Conservation (phyloP, 2,888 invertebrate genomes). For the Stenurella melanura region DNA sequence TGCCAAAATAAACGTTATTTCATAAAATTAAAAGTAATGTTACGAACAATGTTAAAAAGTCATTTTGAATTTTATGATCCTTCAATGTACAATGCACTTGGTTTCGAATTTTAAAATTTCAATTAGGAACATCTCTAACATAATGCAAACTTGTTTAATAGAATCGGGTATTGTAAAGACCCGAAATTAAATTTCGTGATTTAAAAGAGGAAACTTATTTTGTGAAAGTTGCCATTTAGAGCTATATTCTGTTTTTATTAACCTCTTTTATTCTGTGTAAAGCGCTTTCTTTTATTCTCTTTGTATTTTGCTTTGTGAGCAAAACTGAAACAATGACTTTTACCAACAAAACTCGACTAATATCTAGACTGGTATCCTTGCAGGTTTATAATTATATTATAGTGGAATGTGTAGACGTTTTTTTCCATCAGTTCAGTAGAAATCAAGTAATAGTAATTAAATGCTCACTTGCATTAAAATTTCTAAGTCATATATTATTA, state of each 20-base stretch:
- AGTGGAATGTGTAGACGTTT: too few species aligned
- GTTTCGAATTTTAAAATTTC: conserved; percentile 3
- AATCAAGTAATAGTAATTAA: not conserved
- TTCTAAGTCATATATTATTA: too few species aligned
- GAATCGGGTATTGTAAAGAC: not conserved
- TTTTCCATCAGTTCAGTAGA: not conserved
- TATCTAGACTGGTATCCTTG: not conserved
- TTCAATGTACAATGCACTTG: not conserved
- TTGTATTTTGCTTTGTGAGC: not conserved
- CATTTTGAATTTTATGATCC: too few species aligned
- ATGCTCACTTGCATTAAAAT: not conserved
- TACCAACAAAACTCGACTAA: conserved; percentile 1
- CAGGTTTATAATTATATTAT: not conserved
- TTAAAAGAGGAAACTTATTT: conserved; percentile 4
- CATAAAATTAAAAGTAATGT: too few species aligned
- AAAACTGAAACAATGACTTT: not conserved
- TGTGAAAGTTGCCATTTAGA: conserved; percentile 2
- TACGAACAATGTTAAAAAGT: too few species aligned
- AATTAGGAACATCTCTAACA: not conserved
- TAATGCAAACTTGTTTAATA: not conserved
- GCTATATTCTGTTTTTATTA: conserved; percentile 5
- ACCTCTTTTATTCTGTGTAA: conserved; percentile 4
- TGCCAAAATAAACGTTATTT: too few species aligned
- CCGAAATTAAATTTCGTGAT: not conserved
- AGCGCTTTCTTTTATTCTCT: conserved; percentile 4